phyloP scores from a whole-genome alignment of 2,888 invertebrate species.

The Hirtodrosophila trivittata region DNA sequence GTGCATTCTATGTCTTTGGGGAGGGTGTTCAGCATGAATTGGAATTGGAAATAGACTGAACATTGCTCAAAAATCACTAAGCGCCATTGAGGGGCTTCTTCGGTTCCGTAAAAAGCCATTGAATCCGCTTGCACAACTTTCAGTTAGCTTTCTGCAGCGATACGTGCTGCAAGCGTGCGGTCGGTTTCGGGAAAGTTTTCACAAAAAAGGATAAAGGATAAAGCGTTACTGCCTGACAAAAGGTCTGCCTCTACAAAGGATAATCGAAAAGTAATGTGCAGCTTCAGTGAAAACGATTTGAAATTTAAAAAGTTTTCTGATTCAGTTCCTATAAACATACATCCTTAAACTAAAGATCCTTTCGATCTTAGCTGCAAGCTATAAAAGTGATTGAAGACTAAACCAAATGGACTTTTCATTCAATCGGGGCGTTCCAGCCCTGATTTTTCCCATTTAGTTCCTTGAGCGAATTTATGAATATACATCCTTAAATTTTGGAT shows the following conservation, averaged over 20 bases:
- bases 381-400: no score
- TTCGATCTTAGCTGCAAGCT: no score
- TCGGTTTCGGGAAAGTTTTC: conserved; percentile 51
- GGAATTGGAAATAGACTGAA: conserved; percentile 22
- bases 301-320: no score
- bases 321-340: no score
- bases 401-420: no score
- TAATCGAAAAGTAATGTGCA: conserved; percentile 9
- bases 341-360: no score
- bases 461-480: no score
- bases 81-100: conserved; percentile 61
- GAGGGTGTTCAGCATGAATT: conserved; percentile 25
- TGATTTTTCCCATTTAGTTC: no score
- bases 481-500: background rate
- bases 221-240: background rate
- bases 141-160: conserved; percentile 78
- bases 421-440: no score
- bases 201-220: background rate
- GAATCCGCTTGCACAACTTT: conserved; percentile 65
- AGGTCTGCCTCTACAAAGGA: conserved; percentile 41
- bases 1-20: conserved; percentile 28
- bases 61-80: conserved; percentile 17
- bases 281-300: no score
- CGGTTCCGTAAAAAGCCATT: conserved; percentile 55
- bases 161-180: conserved; percentile 72